Evolutionary conservation across 2,797 vertebrate genomes (phyloP).

Genomic region (Vultur gryphus): DNA sequence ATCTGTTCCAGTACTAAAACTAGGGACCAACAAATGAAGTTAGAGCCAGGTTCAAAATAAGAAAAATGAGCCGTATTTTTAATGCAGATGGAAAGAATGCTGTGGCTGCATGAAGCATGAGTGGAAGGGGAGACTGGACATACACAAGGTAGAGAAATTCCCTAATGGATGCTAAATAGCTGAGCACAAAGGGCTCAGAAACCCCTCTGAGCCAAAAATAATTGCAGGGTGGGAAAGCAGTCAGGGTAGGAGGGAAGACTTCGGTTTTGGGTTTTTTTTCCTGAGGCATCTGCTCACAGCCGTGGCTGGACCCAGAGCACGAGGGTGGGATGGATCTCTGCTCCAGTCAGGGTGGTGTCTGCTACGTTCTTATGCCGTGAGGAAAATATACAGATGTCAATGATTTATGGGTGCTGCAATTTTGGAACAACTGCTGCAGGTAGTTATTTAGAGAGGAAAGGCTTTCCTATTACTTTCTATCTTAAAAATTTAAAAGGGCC

Average conservation of each 20-base stretch:
- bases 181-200: background rate
- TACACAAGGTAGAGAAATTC: background rate
- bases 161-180: background rate
- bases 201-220: background rate
- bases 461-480: background rate
- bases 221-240: background rate
- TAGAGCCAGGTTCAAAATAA: background rate
- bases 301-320: background rate
- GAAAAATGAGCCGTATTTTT: background rate
- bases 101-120: background rate
- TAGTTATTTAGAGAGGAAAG: background rate
- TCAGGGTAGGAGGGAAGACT: background rate
- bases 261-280: background rate
- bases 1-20: background rate
- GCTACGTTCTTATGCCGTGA: accelerated
- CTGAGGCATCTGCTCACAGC: background rate
- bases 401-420: background rate
- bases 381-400: background rate
- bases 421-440: background rate
- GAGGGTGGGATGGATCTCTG: background rate
- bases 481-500: background rate
- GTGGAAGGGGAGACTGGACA: background rate
- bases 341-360: background rate
- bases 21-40: background rate
- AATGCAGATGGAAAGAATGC: background rate